A percentile compares a stretch with the other conserved stretches of the same genome.
These are phyloP conservation scores for Pipra filicauda DNA, from an alignment of 2,113 vertebrate genomes.

Conservation along the genomic window DNA sequence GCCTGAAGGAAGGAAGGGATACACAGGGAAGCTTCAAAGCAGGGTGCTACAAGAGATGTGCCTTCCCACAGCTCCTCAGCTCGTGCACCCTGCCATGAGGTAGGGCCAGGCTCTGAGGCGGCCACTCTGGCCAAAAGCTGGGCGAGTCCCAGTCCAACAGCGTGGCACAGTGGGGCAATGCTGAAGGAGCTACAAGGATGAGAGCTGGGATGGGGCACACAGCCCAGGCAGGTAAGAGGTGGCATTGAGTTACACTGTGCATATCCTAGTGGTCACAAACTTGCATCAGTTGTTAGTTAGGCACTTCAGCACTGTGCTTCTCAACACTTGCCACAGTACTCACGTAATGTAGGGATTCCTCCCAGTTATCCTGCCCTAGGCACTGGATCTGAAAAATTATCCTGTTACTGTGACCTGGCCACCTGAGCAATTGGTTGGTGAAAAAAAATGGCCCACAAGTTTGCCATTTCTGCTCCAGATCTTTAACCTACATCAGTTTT, in stretches of 20 bases:
- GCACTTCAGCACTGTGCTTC: neutral
- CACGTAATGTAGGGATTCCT: neutral
- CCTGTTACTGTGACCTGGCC: neutral
- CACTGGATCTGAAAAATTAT: neutral
- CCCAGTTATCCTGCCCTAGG: neutral
- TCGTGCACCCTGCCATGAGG: rapidly evolving
- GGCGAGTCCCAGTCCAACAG: neutral
- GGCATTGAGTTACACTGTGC: neutral
- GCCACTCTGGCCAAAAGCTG: neutral
- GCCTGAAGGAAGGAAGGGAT: neutral
- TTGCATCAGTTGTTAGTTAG: neutral
- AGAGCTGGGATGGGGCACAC: neutral
- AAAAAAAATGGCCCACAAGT: neutral
- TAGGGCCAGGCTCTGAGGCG: neutral
- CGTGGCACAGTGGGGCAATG: rapidly evolving
- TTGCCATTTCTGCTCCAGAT: conserved; percentile 20
- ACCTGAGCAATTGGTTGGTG: neutral
- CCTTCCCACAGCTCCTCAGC: neutral
- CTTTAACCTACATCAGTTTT: conserved; percentile 13
- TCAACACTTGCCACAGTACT: neutral
- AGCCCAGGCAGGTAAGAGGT: neutral
- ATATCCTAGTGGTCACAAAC: neutral
- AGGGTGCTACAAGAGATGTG: neutral
- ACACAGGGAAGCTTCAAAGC: neutral
- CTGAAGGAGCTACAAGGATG: neutral